Evolutionary conservation across 2,888 invertebrate genomes (phyloP).

Genomic region (Cephus nigrinus): DNA sequence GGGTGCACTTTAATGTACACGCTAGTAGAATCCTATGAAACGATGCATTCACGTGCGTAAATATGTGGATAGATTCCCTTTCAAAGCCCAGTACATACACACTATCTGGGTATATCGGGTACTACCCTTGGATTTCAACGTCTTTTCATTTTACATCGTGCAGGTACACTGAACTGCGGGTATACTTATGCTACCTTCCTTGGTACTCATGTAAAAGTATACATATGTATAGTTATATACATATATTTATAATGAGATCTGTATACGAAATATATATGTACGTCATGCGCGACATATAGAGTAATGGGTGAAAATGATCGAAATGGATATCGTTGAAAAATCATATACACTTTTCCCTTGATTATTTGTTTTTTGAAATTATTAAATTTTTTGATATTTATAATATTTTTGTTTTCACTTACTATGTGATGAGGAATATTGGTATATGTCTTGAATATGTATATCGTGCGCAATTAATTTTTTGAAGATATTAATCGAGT

Average conservation of each 20-base stretch:
- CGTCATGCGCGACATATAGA: not conserved
- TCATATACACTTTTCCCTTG: not conserved
- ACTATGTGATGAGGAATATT: no score
- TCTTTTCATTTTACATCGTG: not conserved
- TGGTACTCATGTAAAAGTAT: not conserved
- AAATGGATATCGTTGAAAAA: not conserved
- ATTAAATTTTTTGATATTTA: not conserved
- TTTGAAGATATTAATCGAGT: not conserved
- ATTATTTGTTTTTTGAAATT: no score
- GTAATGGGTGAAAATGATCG: not conserved
- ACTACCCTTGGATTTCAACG: not conserved
- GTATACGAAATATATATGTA: not conserved
- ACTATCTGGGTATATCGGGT: not conserved
- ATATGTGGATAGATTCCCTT: not conserved
- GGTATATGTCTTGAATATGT: not conserved
- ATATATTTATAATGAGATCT: not conserved
- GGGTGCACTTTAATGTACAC: not conserved
- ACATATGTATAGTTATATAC: not conserved
- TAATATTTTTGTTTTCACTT: not conserved
- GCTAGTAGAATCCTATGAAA: not conserved
- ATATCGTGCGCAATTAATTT: not conserved
- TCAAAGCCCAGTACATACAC: not conserved
- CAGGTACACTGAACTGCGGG: not conserved
- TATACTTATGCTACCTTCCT: not conserved
- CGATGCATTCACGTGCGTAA: not conserved